Evolutionary conservation across 2,888 invertebrate species (phyloP), one percentile per base, ranked within the genome.

Genomic region (Psylliodes chrysocephalus): DNA sequence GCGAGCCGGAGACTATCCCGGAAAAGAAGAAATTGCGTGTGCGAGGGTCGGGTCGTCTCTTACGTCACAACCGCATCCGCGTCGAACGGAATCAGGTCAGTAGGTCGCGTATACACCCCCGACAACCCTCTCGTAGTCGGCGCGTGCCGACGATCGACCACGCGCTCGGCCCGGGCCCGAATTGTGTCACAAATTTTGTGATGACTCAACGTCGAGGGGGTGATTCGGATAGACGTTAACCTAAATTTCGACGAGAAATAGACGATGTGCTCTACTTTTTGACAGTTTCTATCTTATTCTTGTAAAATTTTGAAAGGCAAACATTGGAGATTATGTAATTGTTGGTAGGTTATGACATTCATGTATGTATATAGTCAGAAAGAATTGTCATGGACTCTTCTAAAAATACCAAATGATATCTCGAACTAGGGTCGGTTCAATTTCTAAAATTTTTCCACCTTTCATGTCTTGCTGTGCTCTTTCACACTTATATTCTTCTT

Each of bases 1-100:
- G 15, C 15, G 17, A 28, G 28, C 42, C 49, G 42, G 22, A 53
- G 51, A 33, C 64, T 52, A 52, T 54, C 61, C 63, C 65, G 64
- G 65, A 57, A 65, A 60, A 63, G 28, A 35, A 65, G 65, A 35
- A 65, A 65, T 65, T 53, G 67, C 67, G 53, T 67, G 67, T 56
- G 61, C 54, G 60, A 60, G 66, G 63, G 62, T 60, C 62, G 60
- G 64, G 61, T 60, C 64, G 60, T 7, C 40, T 53, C 19, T 68
- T 63, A 68, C 68, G 66, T 68, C 68, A 68, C 59, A 22, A 35
- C n/a, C 38, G 61, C 65, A 63, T 55, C 33, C 17, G 18, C 33
- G 60, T 33, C 60, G 46, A 33, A 18, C 25, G 46, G 49, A 68
- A 61, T 53, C 44, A 49, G 70, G 70, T 70, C 51, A 70, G 61